phyloP scores from a whole-genome alignment of 2,113 vertebrate species.

The Rhinolophus sinicus region DNA sequence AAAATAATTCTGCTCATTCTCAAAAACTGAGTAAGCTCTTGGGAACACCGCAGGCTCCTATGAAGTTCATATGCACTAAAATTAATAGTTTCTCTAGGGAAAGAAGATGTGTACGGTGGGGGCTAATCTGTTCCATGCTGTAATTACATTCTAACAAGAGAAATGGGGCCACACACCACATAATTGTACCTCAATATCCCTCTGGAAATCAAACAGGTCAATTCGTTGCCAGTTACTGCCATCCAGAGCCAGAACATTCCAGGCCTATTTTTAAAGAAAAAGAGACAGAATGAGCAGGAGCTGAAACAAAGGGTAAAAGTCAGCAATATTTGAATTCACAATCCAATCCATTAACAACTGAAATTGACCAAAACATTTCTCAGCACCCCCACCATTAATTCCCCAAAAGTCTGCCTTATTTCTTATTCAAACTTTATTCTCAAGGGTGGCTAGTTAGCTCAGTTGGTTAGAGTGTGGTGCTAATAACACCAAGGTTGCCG shows the following conservation, averaged over 20 bases:
- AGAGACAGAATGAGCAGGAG: constrained; percentile 57
- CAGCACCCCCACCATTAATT: not conserved
- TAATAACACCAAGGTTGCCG: too few species aligned
- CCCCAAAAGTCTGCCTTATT: not conserved
- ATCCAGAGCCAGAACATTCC: constrained; percentile 98
- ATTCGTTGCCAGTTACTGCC: constrained; percentile 99
- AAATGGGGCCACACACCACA: constrained; percentile 77
- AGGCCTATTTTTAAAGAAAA: constrained; percentile 88
- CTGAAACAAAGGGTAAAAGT: constrained; percentile 18
- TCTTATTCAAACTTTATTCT: constrained; percentile 11
- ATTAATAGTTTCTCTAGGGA: constrained; percentile 77
- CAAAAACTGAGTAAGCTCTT: constrained; percentile 75
- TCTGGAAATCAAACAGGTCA: constrained; percentile 99
- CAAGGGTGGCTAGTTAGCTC: too few species aligned
- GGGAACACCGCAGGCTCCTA: constrained; percentile 42
- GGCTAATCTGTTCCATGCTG: constrained; percentile 66
- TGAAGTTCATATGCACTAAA: constrained; percentile 68
- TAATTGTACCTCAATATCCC: constrained; percentile 96
- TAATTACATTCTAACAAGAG: constrained; percentile 82
- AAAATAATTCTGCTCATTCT: constrained; percentile 50
- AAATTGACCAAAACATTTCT: not conserved
- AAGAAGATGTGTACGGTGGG: constrained; percentile 60
- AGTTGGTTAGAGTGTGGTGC: too few species aligned
- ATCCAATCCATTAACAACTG: constrained; percentile 37
- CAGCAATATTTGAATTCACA: constrained; percentile 37